phyloP scores from a whole-genome alignment of 2,797 vertebrate species.

The Streptopelia turtur region DNA sequence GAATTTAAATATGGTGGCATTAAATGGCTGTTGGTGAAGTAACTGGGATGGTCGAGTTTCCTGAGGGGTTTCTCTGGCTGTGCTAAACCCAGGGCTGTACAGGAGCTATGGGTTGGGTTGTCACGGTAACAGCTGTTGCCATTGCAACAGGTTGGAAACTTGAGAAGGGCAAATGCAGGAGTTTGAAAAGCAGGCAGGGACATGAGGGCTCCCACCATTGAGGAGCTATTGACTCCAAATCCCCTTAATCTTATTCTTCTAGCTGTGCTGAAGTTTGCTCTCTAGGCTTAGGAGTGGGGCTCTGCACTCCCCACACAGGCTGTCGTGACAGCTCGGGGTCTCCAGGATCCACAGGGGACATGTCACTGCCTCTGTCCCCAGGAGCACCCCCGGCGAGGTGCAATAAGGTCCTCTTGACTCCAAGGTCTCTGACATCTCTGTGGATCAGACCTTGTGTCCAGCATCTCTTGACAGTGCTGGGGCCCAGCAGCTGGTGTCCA shows the following conservation, averaged over 20 bases:
- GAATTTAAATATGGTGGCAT: neutral
- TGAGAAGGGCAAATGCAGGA: conserved; percentile 31
- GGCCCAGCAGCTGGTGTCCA: too few relatives aligned
- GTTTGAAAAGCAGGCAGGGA: conserved; percentile 21
- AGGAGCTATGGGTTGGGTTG: neutral
- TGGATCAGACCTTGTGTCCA: neutral
- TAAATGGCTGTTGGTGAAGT: neutral
- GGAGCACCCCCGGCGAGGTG: neutral
- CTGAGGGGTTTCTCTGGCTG: neutral
- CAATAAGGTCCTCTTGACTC: neutral
- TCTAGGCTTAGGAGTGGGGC: fast-evolving
- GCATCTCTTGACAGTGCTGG: neutral
- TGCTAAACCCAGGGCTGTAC: neutral
- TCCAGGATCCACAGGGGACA: neutral
- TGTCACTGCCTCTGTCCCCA: neutral
- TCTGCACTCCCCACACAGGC: neutral
- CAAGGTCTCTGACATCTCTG: neutral
- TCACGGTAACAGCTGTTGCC: conserved; percentile 55
- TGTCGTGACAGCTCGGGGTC: neutral
- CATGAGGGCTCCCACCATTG: neutral
- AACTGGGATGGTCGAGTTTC: neutral
- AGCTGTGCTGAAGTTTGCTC: neutral
- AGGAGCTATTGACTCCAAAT: conserved; percentile 55
- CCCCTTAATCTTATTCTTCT: conserved; percentile 50
- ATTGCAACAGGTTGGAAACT: conserved; percentile 62